Percentiles rank a stretch among this genome's conserved stretches.
phyloP scores from a whole-genome alignment of 2,113 vertebrate genomes.

The crab-eating macaque (Macaca fascicularis) region DNA sequence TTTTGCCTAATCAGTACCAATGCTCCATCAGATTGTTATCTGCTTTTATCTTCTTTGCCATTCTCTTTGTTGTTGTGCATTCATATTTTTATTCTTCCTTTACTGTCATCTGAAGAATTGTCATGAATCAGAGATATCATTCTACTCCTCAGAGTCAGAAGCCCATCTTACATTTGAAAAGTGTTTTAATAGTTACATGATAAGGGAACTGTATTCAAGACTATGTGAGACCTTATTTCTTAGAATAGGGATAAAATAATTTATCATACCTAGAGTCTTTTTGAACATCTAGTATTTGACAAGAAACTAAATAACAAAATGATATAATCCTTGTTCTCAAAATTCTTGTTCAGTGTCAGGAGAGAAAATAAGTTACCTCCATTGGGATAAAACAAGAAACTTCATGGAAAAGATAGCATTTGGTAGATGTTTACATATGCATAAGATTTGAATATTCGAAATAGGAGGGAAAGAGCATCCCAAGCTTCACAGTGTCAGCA shows the following conservation, averaged over 20 bases:
- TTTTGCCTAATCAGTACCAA: not conserved
- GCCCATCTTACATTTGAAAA: not conserved
- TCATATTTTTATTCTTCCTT: conserved; percentile 11
- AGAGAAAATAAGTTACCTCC: not conserved
- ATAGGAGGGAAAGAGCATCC: not conserved
- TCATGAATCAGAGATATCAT: not conserved
- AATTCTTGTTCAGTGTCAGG: not conserved
- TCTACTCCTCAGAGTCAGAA: not conserved
- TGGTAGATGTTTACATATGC: conserved; percentile 1
- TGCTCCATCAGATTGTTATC: not conserved
- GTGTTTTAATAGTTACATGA: not conserved
- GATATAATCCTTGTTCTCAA: not conserved
- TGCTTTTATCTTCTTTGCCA: not conserved
- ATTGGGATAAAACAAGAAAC: not conserved
- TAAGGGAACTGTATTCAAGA: not conserved
- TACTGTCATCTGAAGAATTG: not conserved
- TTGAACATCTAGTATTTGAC: not conserved
- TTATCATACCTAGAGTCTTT: not conserved
- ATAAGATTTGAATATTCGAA: not conserved
- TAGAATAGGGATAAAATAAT: not conserved
- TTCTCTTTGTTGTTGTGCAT: not conserved
- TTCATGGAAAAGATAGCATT: not conserved
- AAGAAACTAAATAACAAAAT: not conserved
- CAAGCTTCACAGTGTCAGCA: not conserved
- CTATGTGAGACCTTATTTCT: not conserved